Percentiles rank a stretch among this genome's conserved stretches.
phyloP scores from a whole-genome alignment of 2,113 vertebrate genomes.

The Sialia sialis region DNA sequence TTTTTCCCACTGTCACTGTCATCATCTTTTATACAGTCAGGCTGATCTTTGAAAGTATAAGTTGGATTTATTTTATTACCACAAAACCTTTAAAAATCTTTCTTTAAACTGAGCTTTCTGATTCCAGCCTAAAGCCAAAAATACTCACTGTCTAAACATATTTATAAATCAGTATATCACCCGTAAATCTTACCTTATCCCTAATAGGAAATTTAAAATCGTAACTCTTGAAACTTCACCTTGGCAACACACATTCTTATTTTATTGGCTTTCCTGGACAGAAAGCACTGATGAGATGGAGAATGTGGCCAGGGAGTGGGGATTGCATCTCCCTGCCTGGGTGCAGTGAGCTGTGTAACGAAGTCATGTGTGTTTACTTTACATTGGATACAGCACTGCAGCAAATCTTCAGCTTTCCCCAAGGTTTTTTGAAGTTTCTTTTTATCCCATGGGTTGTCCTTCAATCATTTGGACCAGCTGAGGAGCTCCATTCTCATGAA shows the following conservation, averaged over 20 bases:
- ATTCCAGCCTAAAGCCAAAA: slow-evolving; percentile 35
- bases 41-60: slow-evolving; percentile 50
- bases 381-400: slow-evolving; percentile 10
- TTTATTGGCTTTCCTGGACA: slow-evolving; percentile 51
- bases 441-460: neutral
- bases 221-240: slow-evolving; percentile 43
- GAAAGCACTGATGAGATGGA: slow-evolving; percentile 17
- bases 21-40: slow-evolving; percentile 52
- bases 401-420: neutral
- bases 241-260: slow-evolving; percentile 9
- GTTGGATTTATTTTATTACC: slow-evolving; percentile 56
- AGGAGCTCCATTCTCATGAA: neutral
- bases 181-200: slow-evolving; percentile 28
- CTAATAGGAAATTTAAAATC: slow-evolving; percentile 48
- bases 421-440: neutral
- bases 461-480: neutral
- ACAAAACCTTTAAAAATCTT: slow-evolving; percentile 46
- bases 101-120: slow-evolving; percentile 9
- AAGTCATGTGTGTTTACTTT: slow-evolving; percentile 56
- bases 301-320: slow-evolving; percentile 6
- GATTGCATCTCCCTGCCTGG: neutral
- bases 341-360: slow-evolving; percentile 59
- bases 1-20: slow-evolving; percentile 27
- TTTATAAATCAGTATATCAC: slow-evolving; percentile 51
- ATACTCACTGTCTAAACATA: slow-evolving; percentile 24